Evolutionary conservation across 2,888 invertebrate genomes (phyloP).

Genomic region (Athetis lepigone): DNA sequence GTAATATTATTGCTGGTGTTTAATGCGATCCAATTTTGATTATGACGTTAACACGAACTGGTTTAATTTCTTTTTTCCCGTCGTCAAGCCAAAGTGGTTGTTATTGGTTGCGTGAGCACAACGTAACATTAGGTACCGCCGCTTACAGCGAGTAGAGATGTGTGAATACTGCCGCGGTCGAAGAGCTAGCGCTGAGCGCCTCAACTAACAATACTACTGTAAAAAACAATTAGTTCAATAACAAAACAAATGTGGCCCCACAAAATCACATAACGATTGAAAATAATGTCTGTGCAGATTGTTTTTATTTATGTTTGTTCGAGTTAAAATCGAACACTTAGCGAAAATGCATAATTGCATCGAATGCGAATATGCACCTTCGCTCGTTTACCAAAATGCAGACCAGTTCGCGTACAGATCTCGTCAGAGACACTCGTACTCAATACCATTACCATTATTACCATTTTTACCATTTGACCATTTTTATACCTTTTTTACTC

Average conservation of each 20-base stretch:
- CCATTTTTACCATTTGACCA: too few relatives aligned
- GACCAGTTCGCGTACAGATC: too few relatives aligned
- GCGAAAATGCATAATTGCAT: too few relatives aligned
- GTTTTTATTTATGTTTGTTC: too few relatives aligned
- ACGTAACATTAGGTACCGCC: constrained; percentile 12
- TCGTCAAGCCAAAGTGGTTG: constrained; percentile 33
- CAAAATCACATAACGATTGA: constrained; percentile 3
- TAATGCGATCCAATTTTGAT: constrained; percentile 65
- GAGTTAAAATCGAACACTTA: too few relatives aligned
- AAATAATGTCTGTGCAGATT: constrained; percentile 17
- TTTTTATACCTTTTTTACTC: too few relatives aligned
- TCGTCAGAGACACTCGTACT: too few relatives aligned
- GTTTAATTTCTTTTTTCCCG: constrained; percentile 26
- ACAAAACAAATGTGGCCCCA: too few relatives aligned
- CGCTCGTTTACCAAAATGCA: too few relatives aligned
- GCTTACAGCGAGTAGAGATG: constrained; percentile 1
- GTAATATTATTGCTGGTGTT: constrained; percentile 2
- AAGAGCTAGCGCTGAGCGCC: constrained; percentile 74
- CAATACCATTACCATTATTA: too few relatives aligned
- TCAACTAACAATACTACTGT: constrained; percentile 4
- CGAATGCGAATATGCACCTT: too few relatives aligned
- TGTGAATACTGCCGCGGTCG: constrained; percentile 54
- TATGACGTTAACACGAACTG: constrained; percentile 32
- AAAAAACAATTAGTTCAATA: constrained; percentile 2
- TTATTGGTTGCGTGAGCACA: constrained; percentile 20